phyloP scores from a whole-genome alignment of 2,113 vertebrate species.

The Nesoenas mayeri region DNA sequence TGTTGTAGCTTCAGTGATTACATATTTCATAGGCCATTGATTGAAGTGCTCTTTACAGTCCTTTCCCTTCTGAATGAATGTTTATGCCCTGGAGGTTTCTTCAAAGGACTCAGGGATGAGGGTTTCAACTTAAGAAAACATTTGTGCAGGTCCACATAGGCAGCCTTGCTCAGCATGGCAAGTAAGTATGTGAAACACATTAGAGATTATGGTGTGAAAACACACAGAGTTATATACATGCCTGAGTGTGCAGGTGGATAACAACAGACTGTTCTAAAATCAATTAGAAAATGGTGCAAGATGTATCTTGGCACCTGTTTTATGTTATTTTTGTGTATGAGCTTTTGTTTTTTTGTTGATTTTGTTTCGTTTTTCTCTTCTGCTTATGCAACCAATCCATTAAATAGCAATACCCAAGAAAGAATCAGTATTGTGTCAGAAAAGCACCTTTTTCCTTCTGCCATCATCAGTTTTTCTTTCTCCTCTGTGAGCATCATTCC shows the following conservation, averaged over 20 bases:
- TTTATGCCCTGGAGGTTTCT: conserved; percentile 4
- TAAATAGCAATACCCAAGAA: not conserved
- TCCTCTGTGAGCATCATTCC: not conserved
- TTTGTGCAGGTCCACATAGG: not conserved
- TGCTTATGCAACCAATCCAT: not conserved
- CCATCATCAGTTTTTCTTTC: not conserved
- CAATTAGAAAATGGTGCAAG: not conserved
- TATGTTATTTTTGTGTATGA: not conserved
- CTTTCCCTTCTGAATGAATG: conserved; percentile 8
- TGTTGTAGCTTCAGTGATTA: not conserved
- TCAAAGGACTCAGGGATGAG: not conserved
- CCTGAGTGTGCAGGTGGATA: not conserved
- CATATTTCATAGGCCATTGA: conserved; percentile 12
- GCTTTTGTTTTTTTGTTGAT: too few species aligned
- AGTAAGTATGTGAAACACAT: not conserved
- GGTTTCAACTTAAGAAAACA: not conserved
- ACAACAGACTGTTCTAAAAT: not conserved
- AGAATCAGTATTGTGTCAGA: not conserved
- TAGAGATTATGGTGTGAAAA: not conserved
- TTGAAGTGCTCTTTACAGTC: conserved; percentile 13
- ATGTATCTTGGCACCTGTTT: not conserved
- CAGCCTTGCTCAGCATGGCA: not conserved
- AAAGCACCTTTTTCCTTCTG: not conserved
- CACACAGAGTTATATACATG: not conserved
- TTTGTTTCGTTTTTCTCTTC: not conserved